Evolutionary conservation across 2,113 vertebrate genomes (phyloP).

Genomic region (Pseudorectes ferrugineus): DNA sequence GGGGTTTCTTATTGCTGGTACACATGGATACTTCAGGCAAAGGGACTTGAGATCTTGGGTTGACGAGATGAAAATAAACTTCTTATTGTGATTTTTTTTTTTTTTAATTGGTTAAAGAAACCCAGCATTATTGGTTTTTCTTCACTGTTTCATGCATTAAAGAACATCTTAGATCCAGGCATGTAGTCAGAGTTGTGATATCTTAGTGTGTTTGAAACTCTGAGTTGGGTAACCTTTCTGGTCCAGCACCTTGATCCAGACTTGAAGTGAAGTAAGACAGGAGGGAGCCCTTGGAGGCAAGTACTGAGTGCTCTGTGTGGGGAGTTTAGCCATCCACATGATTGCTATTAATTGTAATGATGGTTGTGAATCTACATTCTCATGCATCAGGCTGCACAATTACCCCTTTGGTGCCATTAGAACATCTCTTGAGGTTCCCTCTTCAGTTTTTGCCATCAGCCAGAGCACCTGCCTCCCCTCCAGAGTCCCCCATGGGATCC

Average conservation of each 20-base stretch:
- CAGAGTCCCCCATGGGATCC: background rate
- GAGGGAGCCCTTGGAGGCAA: background rate
- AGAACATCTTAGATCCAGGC: background rate
- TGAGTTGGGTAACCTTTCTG: background rate
- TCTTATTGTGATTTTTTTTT: background rate
- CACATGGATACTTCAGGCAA: background rate
- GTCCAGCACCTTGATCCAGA: background rate
- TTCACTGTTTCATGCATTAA: background rate
- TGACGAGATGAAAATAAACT: background rate
- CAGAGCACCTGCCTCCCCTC: slow-evolving; percentile 12
- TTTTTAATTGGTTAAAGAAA: background rate
- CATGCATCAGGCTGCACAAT: background rate
- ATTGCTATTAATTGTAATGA: background rate
- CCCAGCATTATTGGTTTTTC: rapidly evolving
- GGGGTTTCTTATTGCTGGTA: background rate
- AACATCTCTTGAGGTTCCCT: slow-evolving; percentile 2
- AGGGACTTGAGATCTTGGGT: background rate
- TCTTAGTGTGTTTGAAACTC: background rate
- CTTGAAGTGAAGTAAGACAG: background rate
- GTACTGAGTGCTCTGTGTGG: background rate
- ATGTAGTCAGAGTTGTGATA: background rate
- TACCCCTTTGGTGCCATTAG: background rate
- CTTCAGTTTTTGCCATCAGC: background rate
- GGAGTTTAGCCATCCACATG: background rate
- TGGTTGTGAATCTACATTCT: background rate